These are phyloP conservation scores for Rhabdophis nuchalis DNA, from an alignment of 2,797 vertebrate genomes.

Conservation along the genomic window DNA sequence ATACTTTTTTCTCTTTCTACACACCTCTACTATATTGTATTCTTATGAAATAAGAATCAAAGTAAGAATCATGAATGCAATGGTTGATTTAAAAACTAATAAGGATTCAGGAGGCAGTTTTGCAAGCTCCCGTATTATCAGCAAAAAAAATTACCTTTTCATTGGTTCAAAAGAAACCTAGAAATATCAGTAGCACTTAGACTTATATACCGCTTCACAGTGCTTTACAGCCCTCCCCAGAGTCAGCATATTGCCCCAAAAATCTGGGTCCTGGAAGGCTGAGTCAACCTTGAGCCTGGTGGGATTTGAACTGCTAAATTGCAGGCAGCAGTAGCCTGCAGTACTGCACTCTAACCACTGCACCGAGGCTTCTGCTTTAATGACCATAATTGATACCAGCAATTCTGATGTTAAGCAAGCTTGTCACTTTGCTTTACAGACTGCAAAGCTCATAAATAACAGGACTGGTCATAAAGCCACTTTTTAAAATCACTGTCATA, in stretches of 20 bases:
- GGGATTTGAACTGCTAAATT: too few species aligned
- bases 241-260: too few species aligned
- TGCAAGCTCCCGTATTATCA: not conserved
- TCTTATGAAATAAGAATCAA: not conserved
- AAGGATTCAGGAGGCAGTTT: not conserved
- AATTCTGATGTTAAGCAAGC: not conserved
- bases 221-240: too few species aligned
- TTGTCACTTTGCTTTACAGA: not conserved
- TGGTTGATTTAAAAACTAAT: not conserved
- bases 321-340: too few species aligned
- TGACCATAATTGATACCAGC: not conserved
- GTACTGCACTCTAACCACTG: too few species aligned
- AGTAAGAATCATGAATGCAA: not conserved
- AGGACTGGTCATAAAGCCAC: not conserved
- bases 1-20: not conserved
- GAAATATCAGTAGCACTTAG: too few species aligned
- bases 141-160: not conserved
- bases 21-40: not conserved
- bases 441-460: too few species aligned
- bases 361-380: not conserved
- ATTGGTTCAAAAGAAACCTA: not conserved
- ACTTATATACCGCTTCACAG: too few species aligned
- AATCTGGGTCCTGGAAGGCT: too few species aligned
- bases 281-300: too few species aligned
- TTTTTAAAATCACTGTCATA: not conserved